These are phyloP conservation scores for Pissodes strobi DNA, from an alignment of 1,140 invertebrate species.

Conservation along the genomic window DNA sequence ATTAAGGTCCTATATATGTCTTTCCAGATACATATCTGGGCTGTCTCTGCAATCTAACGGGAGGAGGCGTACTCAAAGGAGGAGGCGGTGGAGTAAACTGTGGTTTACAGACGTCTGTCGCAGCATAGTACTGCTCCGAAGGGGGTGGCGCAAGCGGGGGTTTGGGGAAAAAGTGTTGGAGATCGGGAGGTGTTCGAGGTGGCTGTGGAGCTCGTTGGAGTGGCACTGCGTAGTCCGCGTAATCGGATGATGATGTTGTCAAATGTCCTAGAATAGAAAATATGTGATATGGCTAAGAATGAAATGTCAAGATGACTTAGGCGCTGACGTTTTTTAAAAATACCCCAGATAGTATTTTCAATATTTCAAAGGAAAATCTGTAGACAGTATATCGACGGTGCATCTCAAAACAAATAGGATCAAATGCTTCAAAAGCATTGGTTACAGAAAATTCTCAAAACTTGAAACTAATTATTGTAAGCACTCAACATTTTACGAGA, in stretches of 20 bases:
- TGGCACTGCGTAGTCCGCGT: conserved; percentile 52
- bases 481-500: too few species aligned
- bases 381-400: too few species aligned
- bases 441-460: too few species aligned
- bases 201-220: conserved; percentile 41
- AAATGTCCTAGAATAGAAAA: conserved; percentile 21
- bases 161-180: conserved; percentile 51
- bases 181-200: conserved; percentile 43
- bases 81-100: conserved; percentile 47
- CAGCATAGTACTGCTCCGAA: conserved; percentile 51
- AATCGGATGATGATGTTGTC: conserved; percentile 43
- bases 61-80: conserved; percentile 48
- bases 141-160: conserved; percentile 48
- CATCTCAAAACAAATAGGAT: too few species aligned
- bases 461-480: too few species aligned
- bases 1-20: conserved; percentile 49
- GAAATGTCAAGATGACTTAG: too few species aligned
- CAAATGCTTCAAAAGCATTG: too few species aligned
- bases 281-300: too few species aligned
- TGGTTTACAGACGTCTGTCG: conserved; percentile 52
- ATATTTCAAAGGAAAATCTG: too few species aligned
- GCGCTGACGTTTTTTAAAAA: too few species aligned
- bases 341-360: too few species aligned
- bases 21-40: conserved; percentile 48
- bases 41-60: conserved; percentile 47